Conservation (phyloP, 2,888 invertebrate species). For the Cosmopolites sordidus region DNA sequence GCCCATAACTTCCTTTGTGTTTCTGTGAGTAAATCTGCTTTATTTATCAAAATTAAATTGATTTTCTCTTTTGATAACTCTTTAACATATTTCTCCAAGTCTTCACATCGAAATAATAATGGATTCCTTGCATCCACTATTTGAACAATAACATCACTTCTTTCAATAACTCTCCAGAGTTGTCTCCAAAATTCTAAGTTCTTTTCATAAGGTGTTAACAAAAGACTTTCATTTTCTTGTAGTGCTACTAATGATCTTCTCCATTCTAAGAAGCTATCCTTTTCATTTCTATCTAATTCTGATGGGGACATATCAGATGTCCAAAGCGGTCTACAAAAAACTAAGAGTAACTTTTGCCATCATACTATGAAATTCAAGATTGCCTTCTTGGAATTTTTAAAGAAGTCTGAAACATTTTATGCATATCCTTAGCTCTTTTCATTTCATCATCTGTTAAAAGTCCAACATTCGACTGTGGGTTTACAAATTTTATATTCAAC, state of each 20-base stretch:
- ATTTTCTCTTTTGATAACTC: constrained; percentile 61
- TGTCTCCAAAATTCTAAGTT: constrained; percentile 98
- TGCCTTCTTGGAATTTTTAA: constrained; percentile 79
- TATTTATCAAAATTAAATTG: constrained; percentile 87
- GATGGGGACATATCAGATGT: constrained; percentile 67
- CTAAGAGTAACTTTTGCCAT: no score
- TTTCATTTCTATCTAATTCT: constrained; percentile 75
- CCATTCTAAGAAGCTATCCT: constrained; percentile 86
- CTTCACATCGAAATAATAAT: constrained; percentile 77
- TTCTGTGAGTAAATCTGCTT: constrained; percentile 85
- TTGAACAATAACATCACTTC: constrained; percentile 88
- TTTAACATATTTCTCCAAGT: constrained; percentile 81
- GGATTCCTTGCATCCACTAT: constrained; percentile 97
- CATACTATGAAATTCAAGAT: no score
- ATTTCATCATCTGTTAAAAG: constrained; percentile 59
- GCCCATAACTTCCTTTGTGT: constrained; percentile 82
- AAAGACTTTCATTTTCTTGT: constrained; percentile 73
- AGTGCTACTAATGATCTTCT: constrained; percentile 73
- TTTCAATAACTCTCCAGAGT: constrained; percentile 96
- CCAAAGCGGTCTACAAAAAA: constrained; percentile 70
- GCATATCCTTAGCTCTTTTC: constrained; percentile 51
- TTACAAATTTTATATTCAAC: constrained; percentile 73
- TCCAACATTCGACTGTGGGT: constrained; percentile 58
- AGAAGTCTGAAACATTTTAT: constrained; percentile 57
- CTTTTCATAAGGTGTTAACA: constrained; percentile 94